Evolutionary conservation across 2,113 vertebrate genomes (phyloP), one percentile per base, ranked within the genome.

Genomic region (Sinosuthora webbiana): DNA sequence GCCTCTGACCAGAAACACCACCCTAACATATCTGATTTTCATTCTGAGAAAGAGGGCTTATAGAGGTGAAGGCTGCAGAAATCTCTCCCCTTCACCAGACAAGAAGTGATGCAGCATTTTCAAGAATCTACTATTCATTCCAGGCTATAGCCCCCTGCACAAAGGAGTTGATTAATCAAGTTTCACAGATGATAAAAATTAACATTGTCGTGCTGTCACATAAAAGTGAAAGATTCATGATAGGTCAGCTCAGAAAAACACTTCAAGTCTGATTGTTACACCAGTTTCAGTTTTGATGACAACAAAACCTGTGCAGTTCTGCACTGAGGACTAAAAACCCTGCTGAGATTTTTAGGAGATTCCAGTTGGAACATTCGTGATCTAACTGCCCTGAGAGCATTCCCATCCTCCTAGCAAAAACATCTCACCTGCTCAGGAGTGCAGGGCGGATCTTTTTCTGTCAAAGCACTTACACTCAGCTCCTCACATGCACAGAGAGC

Each of bases 101-200:
- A 82, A 90, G 92, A 94, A 96, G 45, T 86, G 89, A 85, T 89
- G 53, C 47, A 87, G 88, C 87, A 57, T 57, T 93, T 93, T 92
- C 62, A 75, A 45, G 42, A 84, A 53, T 6, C n/a, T 23, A 37
- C 33, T 55, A 39, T 27, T 92, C 47, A 62, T 80, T 83, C 67
- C 68, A 90, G 33, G 16, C 55, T 37, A 21, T 0, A 88, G 37
- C 33, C 33, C 59, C 39, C 39, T 60, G 33, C 64, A 23, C 27
- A 27, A 10, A 74, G 19, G 15, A 87, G 35, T 8, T 64, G 52
- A 91, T 94, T 68, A 94, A 75, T 53, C 75, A 90, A n/a, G 55
- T 90, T 83, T 89, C 73, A 69, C 10, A 41, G 33, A 27, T 9
- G 20, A 75, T 69, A 86, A 86, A 78, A 95, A 87, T 65, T 59